Conservation (phyloP, 2,888 invertebrate genomes). For the Hermodice carunculata region DNA sequence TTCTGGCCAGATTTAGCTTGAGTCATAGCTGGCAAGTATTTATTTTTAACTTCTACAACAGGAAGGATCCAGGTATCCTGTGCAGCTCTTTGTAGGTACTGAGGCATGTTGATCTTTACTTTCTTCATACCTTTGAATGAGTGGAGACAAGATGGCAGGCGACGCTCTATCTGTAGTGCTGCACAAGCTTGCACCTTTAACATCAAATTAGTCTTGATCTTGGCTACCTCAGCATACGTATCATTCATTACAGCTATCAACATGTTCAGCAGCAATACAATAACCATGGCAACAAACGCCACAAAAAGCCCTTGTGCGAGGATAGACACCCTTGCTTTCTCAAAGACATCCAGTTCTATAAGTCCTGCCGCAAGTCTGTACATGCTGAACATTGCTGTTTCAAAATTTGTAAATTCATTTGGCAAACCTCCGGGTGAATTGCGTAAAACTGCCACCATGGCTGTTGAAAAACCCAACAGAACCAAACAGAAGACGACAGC, state of each 20-base stretch:
- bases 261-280: constrained; percentile 13
- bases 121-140: no score
- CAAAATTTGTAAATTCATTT: background rate
- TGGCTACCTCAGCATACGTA: constrained; percentile 5
- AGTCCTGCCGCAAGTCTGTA: constrained; percentile 4
- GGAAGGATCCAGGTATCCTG: no score
- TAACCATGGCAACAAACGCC: background rate
- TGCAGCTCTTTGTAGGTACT: no score
- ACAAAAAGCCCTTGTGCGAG: background rate
- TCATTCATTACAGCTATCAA: constrained; percentile 19
- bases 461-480: background rate
- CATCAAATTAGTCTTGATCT: no score
- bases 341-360: background rate
- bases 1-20: no score
- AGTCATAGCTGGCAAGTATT: no score
- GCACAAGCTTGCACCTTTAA: no score
- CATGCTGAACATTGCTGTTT: constrained; percentile 1
- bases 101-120: no score
- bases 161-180: no score
- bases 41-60: no score
- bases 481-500: background rate
- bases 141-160: no score
- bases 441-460: background rate
- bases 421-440: background rate
- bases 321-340: background rate